Percentiles rank a stretch among this genome's conserved stretches.
These are phyloP conservation scores for Pipra filicauda DNA, from an alignment of 2,113 vertebrate genomes.

Conservation along the genomic window DNA sequence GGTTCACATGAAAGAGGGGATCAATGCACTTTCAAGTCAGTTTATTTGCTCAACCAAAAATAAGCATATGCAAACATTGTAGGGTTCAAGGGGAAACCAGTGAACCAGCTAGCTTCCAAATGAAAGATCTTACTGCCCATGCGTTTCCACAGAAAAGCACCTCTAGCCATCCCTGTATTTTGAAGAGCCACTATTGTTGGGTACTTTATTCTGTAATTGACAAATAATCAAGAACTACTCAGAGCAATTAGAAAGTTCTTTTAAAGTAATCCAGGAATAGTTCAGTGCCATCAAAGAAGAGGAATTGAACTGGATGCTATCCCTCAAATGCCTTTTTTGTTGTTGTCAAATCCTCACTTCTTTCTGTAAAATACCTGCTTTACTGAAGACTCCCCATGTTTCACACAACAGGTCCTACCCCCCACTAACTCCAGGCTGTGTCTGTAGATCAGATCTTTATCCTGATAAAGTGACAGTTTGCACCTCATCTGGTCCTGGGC, in stretches of 20 bases:
- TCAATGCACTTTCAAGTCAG: neutral
- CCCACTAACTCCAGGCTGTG: neutral
- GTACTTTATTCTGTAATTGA: neutral
- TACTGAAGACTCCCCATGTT: neutral
- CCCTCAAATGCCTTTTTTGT: neutral
- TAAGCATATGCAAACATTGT: neutral
- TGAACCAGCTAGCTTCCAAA: neutral
- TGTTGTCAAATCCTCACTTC: neutral
- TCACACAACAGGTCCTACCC: neutral
- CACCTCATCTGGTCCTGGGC: neutral
- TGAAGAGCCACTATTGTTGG: neutral
- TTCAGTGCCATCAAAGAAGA: neutral
- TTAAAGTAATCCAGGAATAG: neutral
- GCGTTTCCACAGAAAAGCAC: neutral
- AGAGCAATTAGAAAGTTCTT: neutral
- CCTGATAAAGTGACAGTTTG: neutral
- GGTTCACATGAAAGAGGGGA: neutral
- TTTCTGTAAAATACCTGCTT: neutral
- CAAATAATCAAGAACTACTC: neutral
- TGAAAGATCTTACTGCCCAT: neutral
- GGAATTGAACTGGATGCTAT: neutral
- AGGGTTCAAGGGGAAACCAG: neutral
- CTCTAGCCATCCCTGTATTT: neutral
- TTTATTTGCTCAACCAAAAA: constrained; percentile 33
- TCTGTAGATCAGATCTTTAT: neutral